A percentile compares a stretch with the other conserved stretches of the same genome.
Conservation (phyloP, 2,888 invertebrate genomes). For the Philonicus albiceps region DNA sequence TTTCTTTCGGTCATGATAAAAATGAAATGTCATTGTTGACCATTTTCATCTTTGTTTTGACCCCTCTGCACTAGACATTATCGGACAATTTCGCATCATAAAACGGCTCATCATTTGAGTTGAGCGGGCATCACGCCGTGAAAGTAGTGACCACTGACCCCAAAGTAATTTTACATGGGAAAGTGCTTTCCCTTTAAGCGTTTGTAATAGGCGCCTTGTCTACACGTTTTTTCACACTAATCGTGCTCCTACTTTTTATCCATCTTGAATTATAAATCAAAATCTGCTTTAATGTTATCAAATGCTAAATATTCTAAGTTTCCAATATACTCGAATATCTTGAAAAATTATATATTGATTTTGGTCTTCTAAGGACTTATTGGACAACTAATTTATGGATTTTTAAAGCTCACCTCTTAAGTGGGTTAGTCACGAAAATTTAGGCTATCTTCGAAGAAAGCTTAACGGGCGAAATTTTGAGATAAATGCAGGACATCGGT, state of each 20-base stretch:
- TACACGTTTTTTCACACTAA: background rate
- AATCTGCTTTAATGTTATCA: background rate
- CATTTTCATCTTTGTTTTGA: slow-evolving; percentile 17
- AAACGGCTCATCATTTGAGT: background rate
- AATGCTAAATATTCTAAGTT: background rate
- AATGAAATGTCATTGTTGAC: slow-evolving; percentile 28
- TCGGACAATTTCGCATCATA: background rate
- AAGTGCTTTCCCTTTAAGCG: background rate
- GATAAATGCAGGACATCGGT: too few relatives aligned
- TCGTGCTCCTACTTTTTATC: background rate
- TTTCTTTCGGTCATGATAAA: background rate
- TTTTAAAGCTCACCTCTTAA: too few relatives aligned
- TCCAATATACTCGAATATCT: background rate
- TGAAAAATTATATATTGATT: too few relatives aligned
- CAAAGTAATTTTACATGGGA: background rate
- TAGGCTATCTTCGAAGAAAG: too few relatives aligned
- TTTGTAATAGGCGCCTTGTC: background rate
- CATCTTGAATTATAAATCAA: background rate
- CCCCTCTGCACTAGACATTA: slow-evolving; percentile 2
- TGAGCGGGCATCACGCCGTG: slow-evolving; percentile 7
- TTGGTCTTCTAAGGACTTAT: too few relatives aligned
- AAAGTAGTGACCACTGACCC: slow-evolving; percentile 28
- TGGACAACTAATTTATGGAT: too few relatives aligned
- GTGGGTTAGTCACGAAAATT: too few relatives aligned
- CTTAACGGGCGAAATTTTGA: too few relatives aligned